phyloP scores from a whole-genome alignment of 2,888 invertebrate genomes.

The Oscheius myriophilus region DNA sequence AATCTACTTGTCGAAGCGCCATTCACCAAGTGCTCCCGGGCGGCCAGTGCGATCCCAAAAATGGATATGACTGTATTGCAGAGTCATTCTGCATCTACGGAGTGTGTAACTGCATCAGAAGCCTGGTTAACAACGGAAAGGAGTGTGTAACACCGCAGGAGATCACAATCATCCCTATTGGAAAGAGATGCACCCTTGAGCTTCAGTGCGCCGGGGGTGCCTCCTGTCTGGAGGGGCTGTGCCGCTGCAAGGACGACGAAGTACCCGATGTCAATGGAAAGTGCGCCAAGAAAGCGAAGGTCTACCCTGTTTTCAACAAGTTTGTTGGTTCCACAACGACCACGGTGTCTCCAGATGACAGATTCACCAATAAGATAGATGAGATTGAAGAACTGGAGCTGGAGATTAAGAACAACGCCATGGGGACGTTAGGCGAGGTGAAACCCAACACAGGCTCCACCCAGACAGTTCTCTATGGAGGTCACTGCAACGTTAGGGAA shows the following conservation, averaged over 20 bases:
- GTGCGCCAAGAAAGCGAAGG: slow-evolving; percentile 47
- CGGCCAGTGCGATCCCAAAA: slow-evolving; percentile 58
- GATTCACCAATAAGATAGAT: slow-evolving; percentile 38
- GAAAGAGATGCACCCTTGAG: slow-evolving; percentile 54
- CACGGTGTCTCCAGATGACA: slow-evolving; percentile 28
- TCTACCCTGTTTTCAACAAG: slow-evolving; percentile 40
- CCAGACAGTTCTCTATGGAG: slow-evolving; percentile 38
- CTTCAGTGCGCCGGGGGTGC: slow-evolving; percentile 57
- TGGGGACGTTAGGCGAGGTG: slow-evolving; percentile 5
- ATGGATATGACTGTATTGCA: slow-evolving; percentile 65
- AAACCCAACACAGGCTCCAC: slow-evolving; percentile 21
- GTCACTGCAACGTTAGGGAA: slow-evolving; percentile 36
- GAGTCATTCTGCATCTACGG: slow-evolving; percentile 57
- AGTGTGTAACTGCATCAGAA: slow-evolving; percentile 60
- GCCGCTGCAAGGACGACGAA: slow-evolving; percentile 54
- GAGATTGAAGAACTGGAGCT: slow-evolving; percentile 46
- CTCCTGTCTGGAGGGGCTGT: slow-evolving; percentile 52
- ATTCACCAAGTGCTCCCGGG: slow-evolving; percentile 61
- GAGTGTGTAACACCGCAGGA: slow-evolving; percentile 57
- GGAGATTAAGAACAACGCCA: slow-evolving; percentile 40
- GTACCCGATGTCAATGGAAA: slow-evolving; percentile 58
- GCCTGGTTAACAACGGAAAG: slow-evolving; percentile 56
- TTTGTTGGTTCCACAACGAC: slow-evolving; percentile 17
- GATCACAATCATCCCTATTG: slow-evolving; percentile 51
- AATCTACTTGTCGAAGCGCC: slow-evolving; percentile 57